phyloP scores from a whole-genome alignment of 1,140 invertebrate species.

The Calosoma granatense region DNA sequence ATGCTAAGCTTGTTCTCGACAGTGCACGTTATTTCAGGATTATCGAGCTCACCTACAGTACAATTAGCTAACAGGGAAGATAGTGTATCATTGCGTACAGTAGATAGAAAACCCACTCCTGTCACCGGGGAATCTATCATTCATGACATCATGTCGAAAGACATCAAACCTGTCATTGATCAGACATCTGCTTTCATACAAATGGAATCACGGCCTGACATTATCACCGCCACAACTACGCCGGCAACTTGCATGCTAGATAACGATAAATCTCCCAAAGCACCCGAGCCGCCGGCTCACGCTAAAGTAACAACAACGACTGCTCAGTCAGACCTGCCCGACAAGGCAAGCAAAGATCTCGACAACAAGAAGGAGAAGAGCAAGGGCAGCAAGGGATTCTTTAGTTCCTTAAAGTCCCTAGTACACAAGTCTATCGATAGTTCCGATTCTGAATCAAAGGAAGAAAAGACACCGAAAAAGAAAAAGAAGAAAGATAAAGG shows the following conservation, averaged over 20 bases:
- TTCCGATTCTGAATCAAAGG: constrained; percentile 29
- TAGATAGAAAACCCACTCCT: constrained; percentile 17
- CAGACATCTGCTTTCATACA: constrained; percentile 31
- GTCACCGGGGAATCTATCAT: constrained; percentile 15
- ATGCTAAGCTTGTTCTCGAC: constrained; percentile 29
- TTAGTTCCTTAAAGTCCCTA: constrained; percentile 30
- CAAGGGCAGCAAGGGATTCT: constrained; percentile 30
- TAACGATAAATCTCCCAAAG: constrained; percentile 15
- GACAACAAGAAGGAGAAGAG: constrained; percentile 22
- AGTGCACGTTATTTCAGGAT: constrained; percentile 36
- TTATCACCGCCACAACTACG: constrained; percentile 9
- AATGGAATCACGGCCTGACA: constrained; percentile 27
- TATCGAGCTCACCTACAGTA: constrained; percentile 29
- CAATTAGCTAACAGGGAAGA: constrained; percentile 30
- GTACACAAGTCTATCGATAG: constrained; percentile 28
- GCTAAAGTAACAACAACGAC: constrained; percentile 13
- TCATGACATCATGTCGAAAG: constrained; percentile 12
- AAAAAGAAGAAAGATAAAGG: constrained; percentile 24
- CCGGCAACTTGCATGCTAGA: constrained; percentile 23
- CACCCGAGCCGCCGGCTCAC: no score
- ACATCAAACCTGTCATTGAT: constrained; percentile 20
- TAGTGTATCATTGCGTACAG: constrained; percentile 13
- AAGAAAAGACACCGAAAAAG: constrained; percentile 28
- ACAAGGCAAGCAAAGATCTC: constrained; percentile 11
- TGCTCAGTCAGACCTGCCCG: constrained; percentile 9